A percentile compares a stretch with the other conserved stretches of the same genome.
These are phyloP conservation scores for Abrostola triplasia DNA, from an alignment of 2,888 invertebrate species.

Conservation along the genomic window DNA sequence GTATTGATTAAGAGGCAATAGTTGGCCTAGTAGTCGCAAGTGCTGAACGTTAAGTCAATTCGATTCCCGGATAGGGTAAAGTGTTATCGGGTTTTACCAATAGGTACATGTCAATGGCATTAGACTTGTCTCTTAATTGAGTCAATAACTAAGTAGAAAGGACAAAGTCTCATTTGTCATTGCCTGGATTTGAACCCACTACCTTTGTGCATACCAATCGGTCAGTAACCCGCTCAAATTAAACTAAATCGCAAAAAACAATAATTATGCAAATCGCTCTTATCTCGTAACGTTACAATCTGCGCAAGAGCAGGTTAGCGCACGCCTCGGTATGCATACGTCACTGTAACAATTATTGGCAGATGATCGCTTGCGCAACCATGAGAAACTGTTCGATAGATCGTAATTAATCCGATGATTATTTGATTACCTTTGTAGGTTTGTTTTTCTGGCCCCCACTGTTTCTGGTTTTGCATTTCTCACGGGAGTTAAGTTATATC, in stretches of 20 bases:
- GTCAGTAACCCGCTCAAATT: too few species aligned
- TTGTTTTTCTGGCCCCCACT: slow-evolving; percentile 4
- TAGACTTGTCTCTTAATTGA: too few species aligned
- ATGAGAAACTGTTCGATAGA: slow-evolving; percentile 17
- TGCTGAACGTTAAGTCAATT: too few species aligned
- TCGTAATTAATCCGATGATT: slow-evolving; percentile 40
- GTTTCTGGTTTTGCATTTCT: slow-evolving; percentile 33
- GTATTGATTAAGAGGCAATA: neutral
- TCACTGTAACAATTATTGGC: slow-evolving; percentile 42
- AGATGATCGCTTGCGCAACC: slow-evolving; percentile 47
- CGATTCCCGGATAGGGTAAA: too few species aligned
- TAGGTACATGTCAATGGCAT: too few species aligned
- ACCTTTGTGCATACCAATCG: too few species aligned
- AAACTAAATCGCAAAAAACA: too few species aligned
- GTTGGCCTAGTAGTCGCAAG: neutral
- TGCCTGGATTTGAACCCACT: too few species aligned
- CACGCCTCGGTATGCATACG: slow-evolving; percentile 53
- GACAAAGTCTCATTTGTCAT: too few species aligned
- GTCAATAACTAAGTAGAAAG: too few species aligned
- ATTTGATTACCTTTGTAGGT: slow-evolving; percentile 11
- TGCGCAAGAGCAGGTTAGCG: slow-evolving; percentile 52
- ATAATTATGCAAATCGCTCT: slow-evolving; percentile 3
- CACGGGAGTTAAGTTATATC: slow-evolving; percentile 24
- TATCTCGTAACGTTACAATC: neutral
- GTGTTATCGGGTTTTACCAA: too few species aligned